These are phyloP conservation scores for Cranoglanis bouderius DNA, from an alignment of 2,113 vertebrate genomes.

Conservation along the genomic window DNA sequence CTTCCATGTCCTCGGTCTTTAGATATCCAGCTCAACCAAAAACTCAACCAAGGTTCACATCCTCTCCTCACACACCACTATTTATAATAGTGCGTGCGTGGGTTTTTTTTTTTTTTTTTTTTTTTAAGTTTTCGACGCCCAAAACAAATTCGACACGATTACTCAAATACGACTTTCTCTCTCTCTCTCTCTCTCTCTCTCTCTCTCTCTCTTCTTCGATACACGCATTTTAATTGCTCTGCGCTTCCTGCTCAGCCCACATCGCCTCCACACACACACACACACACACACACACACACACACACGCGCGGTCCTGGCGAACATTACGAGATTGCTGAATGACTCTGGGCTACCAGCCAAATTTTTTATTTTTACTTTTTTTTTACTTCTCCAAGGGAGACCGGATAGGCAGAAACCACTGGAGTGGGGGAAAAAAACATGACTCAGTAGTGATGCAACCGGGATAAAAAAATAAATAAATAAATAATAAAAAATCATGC, in stretches of 20 bases:
- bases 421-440: neutral
- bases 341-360: neutral
- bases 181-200: constrained; percentile 4
- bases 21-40: neutral
- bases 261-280: neutral
- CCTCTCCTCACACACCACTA: neutral
- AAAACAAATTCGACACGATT: constrained; percentile 26
- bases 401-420: neutral
- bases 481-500: no score
- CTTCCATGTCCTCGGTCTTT: neutral
- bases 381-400: neutral
- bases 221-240: neutral
- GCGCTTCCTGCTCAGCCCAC: constrained; percentile 17
- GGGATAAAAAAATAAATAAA: no score
- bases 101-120: neutral
- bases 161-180: neutral
- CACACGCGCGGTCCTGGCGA: no score
- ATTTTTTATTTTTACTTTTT: neutral
- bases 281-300: neutral
- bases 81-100: neutral
- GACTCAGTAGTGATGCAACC: constrained; percentile 13
- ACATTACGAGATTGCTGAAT: no score
- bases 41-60: neutral
- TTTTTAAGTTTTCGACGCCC: constrained; percentile 5
- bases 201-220: neutral